phyloP scores from a whole-genome alignment of 2,888 invertebrate genomes.

The Brachyptera risi region DNA sequence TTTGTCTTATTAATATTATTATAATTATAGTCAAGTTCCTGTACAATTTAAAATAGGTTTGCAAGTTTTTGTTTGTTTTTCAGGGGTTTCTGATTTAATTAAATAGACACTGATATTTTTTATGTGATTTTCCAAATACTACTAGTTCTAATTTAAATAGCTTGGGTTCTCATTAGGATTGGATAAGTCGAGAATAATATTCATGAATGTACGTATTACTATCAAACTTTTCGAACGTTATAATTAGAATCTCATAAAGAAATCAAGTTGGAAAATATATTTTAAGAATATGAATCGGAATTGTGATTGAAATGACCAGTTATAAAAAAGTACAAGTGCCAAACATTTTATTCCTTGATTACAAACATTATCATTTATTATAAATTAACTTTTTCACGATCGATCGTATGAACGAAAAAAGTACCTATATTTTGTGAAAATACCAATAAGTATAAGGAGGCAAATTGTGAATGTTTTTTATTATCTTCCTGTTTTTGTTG shows the following conservation, averaged over 20 bases:
- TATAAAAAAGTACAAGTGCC: constrained; percentile 20
- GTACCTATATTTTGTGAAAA: constrained; percentile 9
- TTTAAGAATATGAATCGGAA: constrained; percentile 9
- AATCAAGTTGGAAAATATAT: constrained; percentile 15
- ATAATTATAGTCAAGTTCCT: constrained; percentile 27
- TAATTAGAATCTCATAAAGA: constrained; percentile 14
- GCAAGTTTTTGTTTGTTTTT: constrained; percentile 27
- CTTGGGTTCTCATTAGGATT: not conserved
- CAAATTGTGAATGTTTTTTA: not conserved
- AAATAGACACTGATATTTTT: constrained; percentile 21
- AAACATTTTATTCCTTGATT: constrained; percentile 16
- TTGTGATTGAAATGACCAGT: constrained; percentile 21
- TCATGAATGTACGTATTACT: not conserved
- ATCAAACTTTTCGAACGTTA: constrained; percentile 14
- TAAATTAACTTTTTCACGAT: constrained; percentile 8
- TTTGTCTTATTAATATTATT: too few species aligned
- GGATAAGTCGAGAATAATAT: not conserved
- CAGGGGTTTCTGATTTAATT: constrained; percentile 25
- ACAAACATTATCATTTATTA: not conserved
- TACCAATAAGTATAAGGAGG: constrained; percentile 5
- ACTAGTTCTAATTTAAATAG: not conserved
- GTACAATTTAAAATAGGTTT: constrained; percentile 28
- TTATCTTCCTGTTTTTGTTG: not conserved
- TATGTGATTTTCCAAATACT: constrained; percentile 28
- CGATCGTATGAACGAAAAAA: not conserved